phyloP scores from a whole-genome alignment of 2,888 invertebrate genomes.

The Pollenia labialis region DNA sequence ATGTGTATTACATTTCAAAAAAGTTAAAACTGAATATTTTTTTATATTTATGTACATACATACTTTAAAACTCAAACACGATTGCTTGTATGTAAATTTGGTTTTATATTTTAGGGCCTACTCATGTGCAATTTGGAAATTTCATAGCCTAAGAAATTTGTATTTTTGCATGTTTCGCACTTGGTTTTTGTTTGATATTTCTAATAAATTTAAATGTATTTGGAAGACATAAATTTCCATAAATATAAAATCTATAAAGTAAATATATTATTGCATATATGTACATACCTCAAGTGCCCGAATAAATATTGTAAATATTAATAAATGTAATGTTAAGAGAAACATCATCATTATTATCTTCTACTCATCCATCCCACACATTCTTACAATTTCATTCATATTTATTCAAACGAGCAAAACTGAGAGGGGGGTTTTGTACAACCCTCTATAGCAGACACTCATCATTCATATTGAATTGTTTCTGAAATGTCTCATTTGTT shows the following conservation, averaged over 20 bases:
- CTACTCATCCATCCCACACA: neutral
- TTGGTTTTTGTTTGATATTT: neutral
- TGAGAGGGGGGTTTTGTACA: too few relatives aligned
- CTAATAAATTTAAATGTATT: constrained; percentile 38
- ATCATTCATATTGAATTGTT: neutral
- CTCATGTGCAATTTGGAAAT: constrained; percentile 38
- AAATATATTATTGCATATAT: neutral
- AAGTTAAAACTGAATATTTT: too few relatives aligned
- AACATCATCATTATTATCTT: neutral
- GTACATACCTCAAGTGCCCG: neutral
- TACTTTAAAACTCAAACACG: neutral
- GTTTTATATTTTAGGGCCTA: constrained; percentile 34
- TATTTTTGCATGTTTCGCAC: neutral
- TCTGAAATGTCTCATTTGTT: constrained; percentile 35
- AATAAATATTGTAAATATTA: constrained; percentile 1
- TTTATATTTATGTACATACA: neutral
- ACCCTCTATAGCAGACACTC: neutral
- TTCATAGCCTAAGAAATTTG: constrained; percentile 13
- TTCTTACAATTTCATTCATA: neutral
- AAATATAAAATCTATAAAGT: constrained; percentile 17
- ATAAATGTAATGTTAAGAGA: neutral
- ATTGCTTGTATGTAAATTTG: neutral
- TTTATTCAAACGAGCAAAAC: too few relatives aligned
- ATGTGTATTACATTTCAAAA: constrained; percentile 49
- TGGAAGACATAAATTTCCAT: constrained; percentile 20